Conservation (phyloP, 2,888 invertebrate species). For the Apantesis nais region DNA sequence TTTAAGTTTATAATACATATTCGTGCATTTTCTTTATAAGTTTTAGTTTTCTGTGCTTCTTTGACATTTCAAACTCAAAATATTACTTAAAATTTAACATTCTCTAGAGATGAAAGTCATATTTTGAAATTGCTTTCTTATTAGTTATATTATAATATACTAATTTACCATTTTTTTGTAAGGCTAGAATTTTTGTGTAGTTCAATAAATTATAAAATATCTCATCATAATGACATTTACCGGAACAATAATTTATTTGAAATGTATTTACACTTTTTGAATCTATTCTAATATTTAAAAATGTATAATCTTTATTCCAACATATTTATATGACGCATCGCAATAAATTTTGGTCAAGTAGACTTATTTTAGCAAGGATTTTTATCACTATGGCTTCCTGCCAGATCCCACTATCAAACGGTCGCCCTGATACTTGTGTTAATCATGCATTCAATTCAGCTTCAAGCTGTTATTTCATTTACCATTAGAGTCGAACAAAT, state of each 20-base stretch:
- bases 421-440: neutral
- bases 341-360: neutral
- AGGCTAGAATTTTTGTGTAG: too few species aligned
- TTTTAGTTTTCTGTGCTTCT: too few species aligned
- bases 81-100: too few species aligned
- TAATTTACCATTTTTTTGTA: too few species aligned
- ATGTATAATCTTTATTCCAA: neutral
- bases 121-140: too few species aligned
- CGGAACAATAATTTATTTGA: neutral
- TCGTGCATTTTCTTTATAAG: too few species aligned
- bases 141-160: too few species aligned
- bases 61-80: too few species aligned
- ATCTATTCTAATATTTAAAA: neutral
- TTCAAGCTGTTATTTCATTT: neutral
- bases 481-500: neutral
- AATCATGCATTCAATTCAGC: neutral
- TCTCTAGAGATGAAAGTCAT: too few species aligned
- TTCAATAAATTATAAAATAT: neutral
- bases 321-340: neutral
- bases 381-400: constrained; percentile 9
- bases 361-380: neutral
- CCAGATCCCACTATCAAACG: neutral
- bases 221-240: neutral
- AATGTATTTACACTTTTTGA: neutral
- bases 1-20: too few species aligned